Evolutionary conservation across 2,797 vertebrate genomes (phyloP).

Genomic region (Gorsachius magnificus): DNA sequence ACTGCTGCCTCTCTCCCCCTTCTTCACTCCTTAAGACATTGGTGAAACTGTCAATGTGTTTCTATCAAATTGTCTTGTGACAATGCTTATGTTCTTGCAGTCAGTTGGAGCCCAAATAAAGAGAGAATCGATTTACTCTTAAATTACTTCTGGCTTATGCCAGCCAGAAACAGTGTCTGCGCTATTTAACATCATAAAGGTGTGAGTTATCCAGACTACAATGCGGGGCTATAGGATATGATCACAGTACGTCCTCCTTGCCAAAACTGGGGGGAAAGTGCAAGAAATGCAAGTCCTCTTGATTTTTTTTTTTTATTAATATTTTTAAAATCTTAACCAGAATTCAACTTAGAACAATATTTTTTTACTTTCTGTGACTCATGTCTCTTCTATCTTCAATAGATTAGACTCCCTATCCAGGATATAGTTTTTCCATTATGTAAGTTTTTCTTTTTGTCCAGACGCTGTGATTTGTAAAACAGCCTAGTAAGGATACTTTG

Average conservation of each 20-base stretch:
- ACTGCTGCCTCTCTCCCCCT: not conserved
- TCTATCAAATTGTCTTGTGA: not conserved
- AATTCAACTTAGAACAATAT: not conserved
- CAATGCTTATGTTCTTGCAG: not conserved
- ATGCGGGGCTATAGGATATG: fast-evolving
- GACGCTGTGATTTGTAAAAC: not conserved
- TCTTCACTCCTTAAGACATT: not conserved
- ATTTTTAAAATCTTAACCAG: not conserved
- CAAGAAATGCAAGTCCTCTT: not conserved
- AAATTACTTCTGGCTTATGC: not conserved
- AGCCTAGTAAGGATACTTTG: not conserved
- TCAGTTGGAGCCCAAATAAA: not conserved
- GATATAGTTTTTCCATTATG: not conserved
- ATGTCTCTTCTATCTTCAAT: not conserved
- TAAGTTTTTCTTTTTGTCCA: not conserved
- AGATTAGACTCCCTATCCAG: not conserved
- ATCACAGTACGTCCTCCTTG: not conserved
- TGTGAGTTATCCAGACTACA: not conserved
- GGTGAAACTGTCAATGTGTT: not conserved
- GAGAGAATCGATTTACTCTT: not conserved
- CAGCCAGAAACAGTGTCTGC: not conserved
- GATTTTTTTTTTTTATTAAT: not conserved
- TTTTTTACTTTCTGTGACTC: not conserved
- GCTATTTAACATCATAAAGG: not conserved
- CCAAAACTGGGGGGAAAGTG: not conserved